Percentiles rank a stretch among this genome's conserved stretches.
These are phyloP conservation scores for Drosophila sturtevanti DNA, from an alignment of 1,140 invertebrate species.

Conservation along the genomic window DNA sequence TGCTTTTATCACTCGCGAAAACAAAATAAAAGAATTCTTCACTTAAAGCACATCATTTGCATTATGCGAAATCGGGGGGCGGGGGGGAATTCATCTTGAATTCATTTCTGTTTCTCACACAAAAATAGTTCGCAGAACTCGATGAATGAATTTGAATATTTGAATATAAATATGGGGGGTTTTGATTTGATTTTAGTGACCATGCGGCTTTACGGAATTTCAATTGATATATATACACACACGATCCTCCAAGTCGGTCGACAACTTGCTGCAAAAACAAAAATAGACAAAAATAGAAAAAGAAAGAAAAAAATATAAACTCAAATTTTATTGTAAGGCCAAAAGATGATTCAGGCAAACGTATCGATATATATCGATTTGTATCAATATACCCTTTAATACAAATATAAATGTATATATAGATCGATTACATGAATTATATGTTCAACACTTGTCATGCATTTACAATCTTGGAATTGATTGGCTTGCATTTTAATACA, in stretches of 20 bases:
- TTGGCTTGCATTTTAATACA: too few species aligned
- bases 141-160: conserved; percentile 76
- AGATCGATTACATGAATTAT: too few species aligned
- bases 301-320: conserved; percentile 31
- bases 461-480: too few species aligned
- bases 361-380: too few species aligned
- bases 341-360: too few species aligned
- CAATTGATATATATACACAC: conserved; percentile 70
- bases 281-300: conserved; percentile 46
- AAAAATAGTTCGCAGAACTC: conserved; percentile 55
- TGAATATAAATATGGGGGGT: conserved; percentile 61
- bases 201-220: conserved; percentile 65
- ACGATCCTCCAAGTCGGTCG: conserved; percentile 56
- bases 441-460: too few species aligned
- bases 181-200: conserved; percentile 56
- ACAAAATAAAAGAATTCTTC: conserved; percentile 30
- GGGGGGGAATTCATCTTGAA: conserved; percentile 34
- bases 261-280: conserved; percentile 61
- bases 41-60: conserved; percentile 68
- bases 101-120: conserved; percentile 47
- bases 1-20: conserved; percentile 59
- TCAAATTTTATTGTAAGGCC: conserved; percentile 11
- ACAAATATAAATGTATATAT: too few species aligned
- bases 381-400: too few species aligned
- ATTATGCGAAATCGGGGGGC: conserved; percentile 55